Base-by-base conservation (phyloP, 2,797 vertebrate species). In the Callimico goeldii region DNA sequence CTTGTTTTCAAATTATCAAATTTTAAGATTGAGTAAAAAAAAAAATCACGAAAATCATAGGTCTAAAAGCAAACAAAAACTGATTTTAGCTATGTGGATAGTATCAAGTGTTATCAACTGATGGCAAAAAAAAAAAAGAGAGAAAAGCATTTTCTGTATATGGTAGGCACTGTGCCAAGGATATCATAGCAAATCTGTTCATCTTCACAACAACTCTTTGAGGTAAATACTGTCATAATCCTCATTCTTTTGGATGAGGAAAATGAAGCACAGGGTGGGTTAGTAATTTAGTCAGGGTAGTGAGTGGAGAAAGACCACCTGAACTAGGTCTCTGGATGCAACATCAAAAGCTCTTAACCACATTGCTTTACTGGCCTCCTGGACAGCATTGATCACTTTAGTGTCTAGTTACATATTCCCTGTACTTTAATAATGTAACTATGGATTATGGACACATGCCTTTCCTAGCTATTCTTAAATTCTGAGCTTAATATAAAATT, bases 401-500 rank as follows among this genome's bases (percentile, higher is more conserved):
- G 92, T 13, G 12, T 61, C 77, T 79, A 77, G 26, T 30, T 61
- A 14, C 1, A 3, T 24, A 72, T 8, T 88, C 46, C 48, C 58
- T 24, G 8, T 13, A 52, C 84, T 88, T 95, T 64, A 84, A 90
- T 88, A 94, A 96, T n/a, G 33, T 55, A 61, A 85, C 72, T 79
- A 39, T n/a, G 43, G 88, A 90, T 93, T 92, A 52, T 19, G 70
- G 88, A 67, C 43, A 91, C 10, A 64, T 75, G 76, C 58, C 72
- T 96, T 96, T 95, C n/a, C 77, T 86, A 85, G 41, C 72, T 97
- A 90, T 97, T 97, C 97, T 98, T 98, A 97, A 96, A 98, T 97
- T 98, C 80, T 36, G 81, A 97, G 64, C 90, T 97, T 97, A 97
- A 96, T 97, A 95, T 97, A 97, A 98, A 98, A 98, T 98, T 98